Evolutionary conservation across 2,888 invertebrate species (phyloP), one percentile per base, ranked within the genome.

Genomic region (Tryphoninae sp.): DNA sequence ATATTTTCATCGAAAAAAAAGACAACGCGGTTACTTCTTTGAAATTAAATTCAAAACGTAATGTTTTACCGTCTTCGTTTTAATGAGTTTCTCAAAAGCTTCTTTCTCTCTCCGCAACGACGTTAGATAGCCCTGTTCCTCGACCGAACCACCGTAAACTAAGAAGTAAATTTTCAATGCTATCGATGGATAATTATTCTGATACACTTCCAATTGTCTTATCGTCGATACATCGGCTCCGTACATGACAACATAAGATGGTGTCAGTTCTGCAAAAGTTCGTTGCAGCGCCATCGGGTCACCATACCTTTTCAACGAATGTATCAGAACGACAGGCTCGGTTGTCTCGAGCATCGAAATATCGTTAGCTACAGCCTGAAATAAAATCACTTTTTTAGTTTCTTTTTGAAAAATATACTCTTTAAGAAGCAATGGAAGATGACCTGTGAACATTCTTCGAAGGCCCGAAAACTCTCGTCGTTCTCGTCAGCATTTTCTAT

Each of bases 121-220:
- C 0, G 98, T 98, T 49, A 99, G 93, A 92, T 98, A 99, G 1
- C 97, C 95, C 92, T 99, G 99, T 92, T 99, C 99, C 92, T 99
- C 99, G 0, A 98, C 97, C 7, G 99, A 99, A 81, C 96, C 96
- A 9, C 95, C 95, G 90, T 98, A 98, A 84, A 98, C 95, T 67
- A 99, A 91, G 88, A 98, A 98, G 92, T 97, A 99, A 8, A 99
- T 96, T 88, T 95, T 95, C 4, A 96, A 90, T 16, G 93, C 90
- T 0, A 93, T 91, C 0, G 88, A 86, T 23, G 92, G 90, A 87
- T 93, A 87, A 33, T 89, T 89, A 81, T 92, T 92, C 85, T 93
- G 97, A 89, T 95, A 97, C 81, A 95, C 93, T 93, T 99, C 99
- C 78, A 99, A 94, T 92, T 98, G 97, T 26, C 99, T 93, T 8